A percentile compares a stretch with the other conserved stretches of the same genome.
phyloP scores from a whole-genome alignment of 2,888 invertebrate species.

The Coremacera marginata region DNA sequence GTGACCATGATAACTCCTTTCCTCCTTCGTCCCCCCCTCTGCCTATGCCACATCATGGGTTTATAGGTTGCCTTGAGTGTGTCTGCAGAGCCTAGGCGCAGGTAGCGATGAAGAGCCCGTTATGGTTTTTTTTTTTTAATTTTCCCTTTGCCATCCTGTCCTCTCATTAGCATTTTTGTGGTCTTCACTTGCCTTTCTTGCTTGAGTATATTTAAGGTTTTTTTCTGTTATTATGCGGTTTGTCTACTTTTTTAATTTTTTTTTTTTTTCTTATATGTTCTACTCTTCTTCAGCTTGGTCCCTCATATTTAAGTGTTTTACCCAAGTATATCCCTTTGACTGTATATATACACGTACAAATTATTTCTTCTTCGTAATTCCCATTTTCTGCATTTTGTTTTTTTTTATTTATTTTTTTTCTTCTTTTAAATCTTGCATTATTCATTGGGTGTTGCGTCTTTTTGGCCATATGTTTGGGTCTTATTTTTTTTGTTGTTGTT shows the following conservation, averaged over 20 bases:
- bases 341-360: too few relatives aligned
- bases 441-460: neutral
- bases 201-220: neutral
- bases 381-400: neutral
- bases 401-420: neutral
- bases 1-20: too few relatives aligned
- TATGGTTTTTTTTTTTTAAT: neutral
- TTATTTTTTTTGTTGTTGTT: neutral
- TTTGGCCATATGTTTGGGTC: neutral
- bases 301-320: neutral
- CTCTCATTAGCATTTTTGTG: conserved; percentile 16
- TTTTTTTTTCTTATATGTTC: neutral
- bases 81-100: neutral
- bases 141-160: neutral
- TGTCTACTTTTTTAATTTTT: neutral
- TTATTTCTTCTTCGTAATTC: neutral
- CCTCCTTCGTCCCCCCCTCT: too few relatives aligned
- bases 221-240: neutral
- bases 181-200: neutral
- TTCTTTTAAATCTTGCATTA: neutral
- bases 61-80: neutral
- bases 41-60: too few relatives aligned
- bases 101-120: too few relatives aligned
- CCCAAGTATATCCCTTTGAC: too few relatives aligned
- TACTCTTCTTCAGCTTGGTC: neutral